Percentiles rank a stretch among this genome's conserved stretches.
phyloP scores from a whole-genome alignment of 2,113 vertebrate species.

The Amphiprion percula region DNA sequence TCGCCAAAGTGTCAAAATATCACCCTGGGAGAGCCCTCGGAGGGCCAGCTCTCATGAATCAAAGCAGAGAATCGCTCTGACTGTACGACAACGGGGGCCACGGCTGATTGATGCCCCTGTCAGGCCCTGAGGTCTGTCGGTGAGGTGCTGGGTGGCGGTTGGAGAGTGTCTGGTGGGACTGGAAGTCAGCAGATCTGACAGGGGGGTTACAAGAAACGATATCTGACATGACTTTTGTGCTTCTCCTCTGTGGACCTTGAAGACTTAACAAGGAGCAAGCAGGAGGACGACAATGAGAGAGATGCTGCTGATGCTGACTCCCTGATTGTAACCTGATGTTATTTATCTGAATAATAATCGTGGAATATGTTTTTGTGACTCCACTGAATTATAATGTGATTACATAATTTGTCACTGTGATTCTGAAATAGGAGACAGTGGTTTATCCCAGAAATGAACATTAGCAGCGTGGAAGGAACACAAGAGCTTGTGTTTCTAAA shows the following conservation, averaged over 20 bases:
- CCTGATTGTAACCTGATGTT: conserved; percentile 36
- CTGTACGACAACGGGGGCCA: conserved; percentile 9
- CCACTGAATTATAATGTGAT: conserved; percentile 71
- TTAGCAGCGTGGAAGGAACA: conserved; percentile 48
- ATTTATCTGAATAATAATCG: conserved; percentile 60
- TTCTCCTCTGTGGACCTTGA: conserved; percentile 29
- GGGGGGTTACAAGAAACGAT: conserved; percentile 34
- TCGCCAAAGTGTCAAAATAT: conserved; percentile 57
- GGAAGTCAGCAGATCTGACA: conserved; percentile 44
- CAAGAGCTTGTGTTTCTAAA: conserved; percentile 63
- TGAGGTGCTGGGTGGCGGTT: conserved; percentile 27
- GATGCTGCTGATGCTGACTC: not conserved
- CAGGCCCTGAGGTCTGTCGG: conserved; percentile 27
- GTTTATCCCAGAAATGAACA: conserved; percentile 55
- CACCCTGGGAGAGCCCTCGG: conserved; percentile 16
- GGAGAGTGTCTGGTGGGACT: conserved; percentile 29
- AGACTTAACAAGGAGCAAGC: conserved; percentile 25
- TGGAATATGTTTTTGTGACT: conserved; percentile 49
- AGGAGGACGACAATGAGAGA: conserved; percentile 24
- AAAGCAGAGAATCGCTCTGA: conserved; percentile 39
- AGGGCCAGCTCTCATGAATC: conserved; percentile 41
- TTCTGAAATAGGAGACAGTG: conserved; percentile 52
- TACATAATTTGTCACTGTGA: conserved; percentile 71
- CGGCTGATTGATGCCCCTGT: conserved; percentile 52
- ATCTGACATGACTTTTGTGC: conserved; percentile 37